Evolutionary conservation across 2,797 vertebrate genomes (phyloP).

Genomic region (Tangara arthus): DNA sequence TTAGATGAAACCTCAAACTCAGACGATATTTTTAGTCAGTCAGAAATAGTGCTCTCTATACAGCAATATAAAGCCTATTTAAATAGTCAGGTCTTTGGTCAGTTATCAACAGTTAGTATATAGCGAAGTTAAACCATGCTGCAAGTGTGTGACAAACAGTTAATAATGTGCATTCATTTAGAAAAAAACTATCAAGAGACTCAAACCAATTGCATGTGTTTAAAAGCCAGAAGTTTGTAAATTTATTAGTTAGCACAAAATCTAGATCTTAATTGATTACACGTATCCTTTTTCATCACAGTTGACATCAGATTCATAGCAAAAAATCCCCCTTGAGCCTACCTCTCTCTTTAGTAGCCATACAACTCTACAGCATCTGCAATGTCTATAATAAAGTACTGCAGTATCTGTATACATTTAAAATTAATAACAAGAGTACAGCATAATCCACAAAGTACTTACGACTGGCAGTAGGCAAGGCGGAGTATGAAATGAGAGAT

Average conservation of each 20-base stretch:
- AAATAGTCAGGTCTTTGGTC: not conserved
- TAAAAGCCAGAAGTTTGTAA: not conserved
- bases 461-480: slow-evolving; percentile 98
- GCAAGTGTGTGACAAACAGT: not conserved
- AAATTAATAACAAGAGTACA: not conserved
- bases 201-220: accelerated
- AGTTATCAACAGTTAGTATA: not conserved
- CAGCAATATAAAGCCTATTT: not conserved
- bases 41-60: not conserved
- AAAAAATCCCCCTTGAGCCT: not conserved
- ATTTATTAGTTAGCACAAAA: not conserved
- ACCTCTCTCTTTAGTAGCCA: not conserved
- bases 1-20: not conserved
- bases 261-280: not conserved
- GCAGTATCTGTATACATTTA: not conserved
- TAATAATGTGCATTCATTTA: not conserved
- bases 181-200: not conserved
- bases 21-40: not conserved
- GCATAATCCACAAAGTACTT: slow-evolving; percentile 64
- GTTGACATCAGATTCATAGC: not conserved
- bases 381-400: not conserved
- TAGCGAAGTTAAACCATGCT: not conserved
- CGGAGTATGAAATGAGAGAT: slow-evolving; percentile 97
- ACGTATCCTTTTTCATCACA: not conserved
- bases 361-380: not conserved